Evolutionary conservation across 2,797 vertebrate species (phyloP).

Genomic region (Apodemus agrarius): DNA sequence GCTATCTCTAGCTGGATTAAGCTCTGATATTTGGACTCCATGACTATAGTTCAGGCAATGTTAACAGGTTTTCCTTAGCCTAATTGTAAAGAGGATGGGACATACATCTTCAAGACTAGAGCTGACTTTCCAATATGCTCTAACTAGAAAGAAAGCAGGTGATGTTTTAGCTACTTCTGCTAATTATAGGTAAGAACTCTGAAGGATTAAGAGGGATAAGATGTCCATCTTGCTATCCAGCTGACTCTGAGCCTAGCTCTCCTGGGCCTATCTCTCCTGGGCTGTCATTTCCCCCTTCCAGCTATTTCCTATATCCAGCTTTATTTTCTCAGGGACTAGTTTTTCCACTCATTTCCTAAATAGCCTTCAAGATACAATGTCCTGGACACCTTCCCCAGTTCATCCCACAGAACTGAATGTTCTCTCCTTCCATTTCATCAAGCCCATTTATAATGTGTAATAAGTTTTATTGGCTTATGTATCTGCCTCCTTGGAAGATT

Average conservation of each 20-base stretch:
- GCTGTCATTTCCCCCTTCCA: not conserved
- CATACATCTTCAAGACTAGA: not conserved
- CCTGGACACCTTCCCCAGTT: not conserved
- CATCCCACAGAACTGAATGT: not conserved
- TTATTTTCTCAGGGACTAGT: not conserved
- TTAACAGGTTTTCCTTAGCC: not conserved
- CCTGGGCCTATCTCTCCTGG: not conserved
- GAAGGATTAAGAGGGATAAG: not conserved
- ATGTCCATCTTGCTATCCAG: not conserved
- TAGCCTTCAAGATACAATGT: not conserved
- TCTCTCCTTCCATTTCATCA: not conserved
- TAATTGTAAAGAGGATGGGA: not conserved
- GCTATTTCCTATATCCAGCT: not conserved
- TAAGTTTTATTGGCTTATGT: conserved; percentile 4
- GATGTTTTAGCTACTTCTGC: not conserved
- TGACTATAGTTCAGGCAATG: not conserved
- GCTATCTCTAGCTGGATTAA: not conserved
- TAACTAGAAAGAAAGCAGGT: not conserved
- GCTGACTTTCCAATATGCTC: not conserved
- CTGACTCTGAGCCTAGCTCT: not conserved
- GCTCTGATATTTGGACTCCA: not conserved
- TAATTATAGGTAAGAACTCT: not conserved
- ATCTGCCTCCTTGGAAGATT: conserved; percentile 19
- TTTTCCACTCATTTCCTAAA: not conserved
- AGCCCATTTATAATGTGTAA: not conserved